Conservation (phyloP, 1,140 invertebrate genomes). For the Plectrocnemia conspersa region DNA sequence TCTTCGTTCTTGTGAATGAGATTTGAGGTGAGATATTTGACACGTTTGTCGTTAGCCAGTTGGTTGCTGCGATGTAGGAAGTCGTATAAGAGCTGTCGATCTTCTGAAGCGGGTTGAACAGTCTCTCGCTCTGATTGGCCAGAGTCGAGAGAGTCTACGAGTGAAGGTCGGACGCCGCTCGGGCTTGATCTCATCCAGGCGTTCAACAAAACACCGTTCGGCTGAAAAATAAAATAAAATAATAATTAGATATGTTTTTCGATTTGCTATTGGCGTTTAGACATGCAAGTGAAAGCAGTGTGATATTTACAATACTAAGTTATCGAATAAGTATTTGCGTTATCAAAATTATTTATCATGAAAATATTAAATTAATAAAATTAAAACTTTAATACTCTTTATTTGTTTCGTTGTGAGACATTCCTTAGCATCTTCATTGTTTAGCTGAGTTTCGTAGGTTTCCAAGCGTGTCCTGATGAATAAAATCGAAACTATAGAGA, state of each 20-base stretch:
- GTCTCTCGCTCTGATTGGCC: slow-evolving; percentile 11
- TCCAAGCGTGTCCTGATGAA: no score
- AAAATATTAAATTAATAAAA: no score
- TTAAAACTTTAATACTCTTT: no score
- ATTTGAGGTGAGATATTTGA: slow-evolving; percentile 28
- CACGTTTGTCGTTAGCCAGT: slow-evolving; percentile 30
- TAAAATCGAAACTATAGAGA: no score
- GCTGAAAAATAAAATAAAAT: slow-evolving; percentile 12
- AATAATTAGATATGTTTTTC: neutral
- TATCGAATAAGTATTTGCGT: no score
- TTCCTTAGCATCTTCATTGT: no score
- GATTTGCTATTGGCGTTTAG: neutral
- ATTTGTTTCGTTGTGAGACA: no score
- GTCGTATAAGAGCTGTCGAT: slow-evolving; percentile 30
- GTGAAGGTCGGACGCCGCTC: slow-evolving; percentile 2
- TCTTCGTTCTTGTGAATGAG: slow-evolving; percentile 19
- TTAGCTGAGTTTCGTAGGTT: no score
- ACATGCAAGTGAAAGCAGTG: slow-evolving; percentile 2
- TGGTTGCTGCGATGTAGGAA: slow-evolving; percentile 28
- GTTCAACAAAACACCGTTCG: slow-evolving; percentile 18
- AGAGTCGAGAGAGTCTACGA: slow-evolving; percentile 30
- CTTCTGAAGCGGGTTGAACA: slow-evolving; percentile 9
- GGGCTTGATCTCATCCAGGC: slow-evolving; percentile 23
- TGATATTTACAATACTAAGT: no score
- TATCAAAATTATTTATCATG: no score